Percentiles rank a stretch among this genome's conserved stretches.
Conservation (phyloP, 2,797 vertebrate genomes). For the Alca torda region DNA sequence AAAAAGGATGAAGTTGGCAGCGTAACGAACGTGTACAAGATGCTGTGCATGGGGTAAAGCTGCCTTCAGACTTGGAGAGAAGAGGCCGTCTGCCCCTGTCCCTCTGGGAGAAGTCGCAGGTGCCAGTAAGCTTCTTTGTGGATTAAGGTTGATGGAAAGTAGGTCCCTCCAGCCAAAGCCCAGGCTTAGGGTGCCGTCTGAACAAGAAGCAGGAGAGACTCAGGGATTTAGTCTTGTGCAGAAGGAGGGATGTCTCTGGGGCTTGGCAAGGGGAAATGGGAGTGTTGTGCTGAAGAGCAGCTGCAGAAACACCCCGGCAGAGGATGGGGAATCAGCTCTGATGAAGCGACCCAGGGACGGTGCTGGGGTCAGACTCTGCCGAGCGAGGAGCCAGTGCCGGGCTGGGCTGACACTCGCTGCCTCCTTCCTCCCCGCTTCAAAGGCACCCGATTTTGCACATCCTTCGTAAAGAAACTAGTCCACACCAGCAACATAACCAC, state of each 20-base stretch:
- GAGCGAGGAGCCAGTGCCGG: background rate
- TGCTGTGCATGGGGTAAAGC: background rate
- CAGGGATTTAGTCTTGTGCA: background rate
- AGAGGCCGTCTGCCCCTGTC: background rate
- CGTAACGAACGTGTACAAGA: background rate
- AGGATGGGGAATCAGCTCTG: background rate
- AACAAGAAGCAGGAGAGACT: background rate
- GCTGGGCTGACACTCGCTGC: background rate
- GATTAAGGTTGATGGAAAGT: background rate
- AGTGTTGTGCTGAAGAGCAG: background rate
- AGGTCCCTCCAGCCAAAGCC: background rate
- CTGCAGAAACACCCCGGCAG: background rate
- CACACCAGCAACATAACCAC: background rate
- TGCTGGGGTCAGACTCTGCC: background rate
- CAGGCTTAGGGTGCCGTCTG: background rate
- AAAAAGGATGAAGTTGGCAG: background rate
- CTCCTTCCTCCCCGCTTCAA: background rate
- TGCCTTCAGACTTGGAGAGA: background rate
- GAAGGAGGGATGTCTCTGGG: background rate
- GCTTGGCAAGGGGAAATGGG: fast-evolving
- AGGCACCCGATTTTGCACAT: background rate
- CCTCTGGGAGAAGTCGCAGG: background rate
- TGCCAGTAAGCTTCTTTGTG: background rate
- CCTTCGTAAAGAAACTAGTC: background rate
- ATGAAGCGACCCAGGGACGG: fast-evolving